Evolutionary conservation across 2,888 invertebrate species (phyloP).

Genomic region (Rosalia funebris): DNA sequence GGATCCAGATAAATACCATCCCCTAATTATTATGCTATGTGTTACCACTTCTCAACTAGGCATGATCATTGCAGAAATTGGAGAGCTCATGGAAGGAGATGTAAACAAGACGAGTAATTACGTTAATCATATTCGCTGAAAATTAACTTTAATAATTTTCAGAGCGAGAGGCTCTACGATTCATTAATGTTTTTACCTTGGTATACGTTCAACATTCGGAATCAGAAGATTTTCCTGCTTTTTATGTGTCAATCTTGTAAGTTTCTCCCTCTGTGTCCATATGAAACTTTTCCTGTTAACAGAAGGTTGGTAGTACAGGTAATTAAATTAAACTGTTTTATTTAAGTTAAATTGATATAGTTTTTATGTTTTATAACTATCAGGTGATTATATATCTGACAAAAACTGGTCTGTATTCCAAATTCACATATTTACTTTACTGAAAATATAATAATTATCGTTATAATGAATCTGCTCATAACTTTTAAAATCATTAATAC

Average conservation of each 20-base stretch:
- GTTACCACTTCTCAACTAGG: neutral
- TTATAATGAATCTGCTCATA: too few relatives aligned
- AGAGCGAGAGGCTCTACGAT: neutral
- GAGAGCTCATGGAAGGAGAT: neutral
- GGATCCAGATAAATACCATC: neutral
- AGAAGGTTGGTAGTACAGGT: constrained; percentile 2
- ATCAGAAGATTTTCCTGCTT: neutral
- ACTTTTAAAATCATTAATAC: too few relatives aligned
- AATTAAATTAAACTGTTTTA: too few relatives aligned
- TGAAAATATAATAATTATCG: too few relatives aligned
- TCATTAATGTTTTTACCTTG: neutral
- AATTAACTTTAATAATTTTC: neutral
- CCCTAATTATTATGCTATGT: neutral
- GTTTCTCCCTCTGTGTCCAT: neutral
- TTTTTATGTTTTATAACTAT: too few relatives aligned
- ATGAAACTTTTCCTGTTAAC: neutral
- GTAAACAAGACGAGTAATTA: too few relatives aligned
- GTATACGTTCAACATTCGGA: neutral
- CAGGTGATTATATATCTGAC: too few relatives aligned
- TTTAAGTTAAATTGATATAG: too few relatives aligned
- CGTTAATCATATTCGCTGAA: neutral
- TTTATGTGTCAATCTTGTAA: neutral
- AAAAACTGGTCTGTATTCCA: too few relatives aligned
- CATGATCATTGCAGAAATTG: neutral
- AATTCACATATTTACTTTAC: too few relatives aligned